These are phyloP conservation scores for Galeruca laticollis DNA, from an alignment of 2,888 invertebrate genomes.

Conservation along the genomic window DNA sequence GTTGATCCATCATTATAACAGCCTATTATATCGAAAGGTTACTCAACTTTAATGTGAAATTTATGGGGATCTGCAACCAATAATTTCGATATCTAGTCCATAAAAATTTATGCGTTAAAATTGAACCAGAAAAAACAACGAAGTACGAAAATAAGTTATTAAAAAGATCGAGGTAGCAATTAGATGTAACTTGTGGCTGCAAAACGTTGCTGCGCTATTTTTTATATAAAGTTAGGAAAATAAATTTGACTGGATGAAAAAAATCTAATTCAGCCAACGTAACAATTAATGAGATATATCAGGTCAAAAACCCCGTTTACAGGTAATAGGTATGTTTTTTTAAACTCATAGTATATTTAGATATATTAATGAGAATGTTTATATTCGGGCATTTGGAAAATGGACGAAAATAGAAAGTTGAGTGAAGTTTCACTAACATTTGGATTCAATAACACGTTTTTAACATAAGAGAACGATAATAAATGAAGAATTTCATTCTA, in stretches of 20 bases:
- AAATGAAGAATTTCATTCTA: no score
- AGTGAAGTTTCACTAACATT: no score
- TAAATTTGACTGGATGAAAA: neutral
- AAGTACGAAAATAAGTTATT: neutral
- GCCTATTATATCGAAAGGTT: neutral
- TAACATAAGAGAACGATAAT: no score
- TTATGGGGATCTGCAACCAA: neutral
- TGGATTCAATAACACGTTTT: no score
- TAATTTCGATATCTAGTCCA: neutral
- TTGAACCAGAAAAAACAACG: neutral
- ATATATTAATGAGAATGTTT: neutral
- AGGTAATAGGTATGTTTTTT: neutral
- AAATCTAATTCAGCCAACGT: neutral
- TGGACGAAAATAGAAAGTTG: neutral
- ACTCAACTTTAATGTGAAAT: neutral
- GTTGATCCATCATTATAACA: neutral
- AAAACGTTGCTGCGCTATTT: neutral
- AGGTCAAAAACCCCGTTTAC: neutral
- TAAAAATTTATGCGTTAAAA: neutral
- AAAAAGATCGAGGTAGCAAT: neutral
- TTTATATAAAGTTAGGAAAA: neutral
- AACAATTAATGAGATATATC: neutral
- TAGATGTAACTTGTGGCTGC: neutral
- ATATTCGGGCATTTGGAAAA: neutral
- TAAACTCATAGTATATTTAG: neutral